Percentiles rank a stretch among this genome's conserved stretches.
These are phyloP conservation scores for Sepiola atlantica DNA, from an alignment of 2,888 invertebrate species.

Conservation along the genomic window DNA sequence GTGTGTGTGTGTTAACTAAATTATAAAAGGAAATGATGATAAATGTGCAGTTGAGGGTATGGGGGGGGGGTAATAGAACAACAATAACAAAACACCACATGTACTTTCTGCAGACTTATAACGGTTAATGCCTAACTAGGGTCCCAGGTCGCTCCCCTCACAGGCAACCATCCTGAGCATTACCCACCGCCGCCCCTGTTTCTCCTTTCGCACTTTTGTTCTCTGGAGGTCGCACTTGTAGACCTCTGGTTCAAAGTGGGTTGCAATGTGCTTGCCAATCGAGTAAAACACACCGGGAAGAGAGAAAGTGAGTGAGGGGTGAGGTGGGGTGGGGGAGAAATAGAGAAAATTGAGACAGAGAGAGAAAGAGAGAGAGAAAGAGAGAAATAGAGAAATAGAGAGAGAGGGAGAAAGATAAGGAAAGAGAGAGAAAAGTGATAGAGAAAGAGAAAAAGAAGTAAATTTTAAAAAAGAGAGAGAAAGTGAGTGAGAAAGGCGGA, in stretches of 20 bases:
- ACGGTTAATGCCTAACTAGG: background rate
- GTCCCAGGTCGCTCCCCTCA: too few species aligned
- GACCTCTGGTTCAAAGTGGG: slow-evolving; percentile 32
- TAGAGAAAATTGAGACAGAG: too few species aligned
- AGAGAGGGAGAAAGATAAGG: too few species aligned
- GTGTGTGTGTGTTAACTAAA: background rate
- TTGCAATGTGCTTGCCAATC: background rate
- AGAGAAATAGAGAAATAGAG: too few species aligned
- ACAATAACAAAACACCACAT: background rate
- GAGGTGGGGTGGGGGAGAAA: too few species aligned
- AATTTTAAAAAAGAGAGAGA: too few species aligned
- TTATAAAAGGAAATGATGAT: background rate
- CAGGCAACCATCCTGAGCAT: too few species aligned
- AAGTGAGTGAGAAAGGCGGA: too few species aligned
- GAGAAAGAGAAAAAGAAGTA: too few species aligned
- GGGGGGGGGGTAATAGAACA: background rate
- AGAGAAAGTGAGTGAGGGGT: too few species aligned
- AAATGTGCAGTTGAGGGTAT: background rate
- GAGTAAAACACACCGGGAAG: background rate
- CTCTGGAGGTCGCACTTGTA: background rate
- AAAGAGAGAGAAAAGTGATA: too few species aligned
- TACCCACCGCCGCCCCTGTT: background rate
- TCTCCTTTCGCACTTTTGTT: background rate
- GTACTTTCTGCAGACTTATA: background rate
- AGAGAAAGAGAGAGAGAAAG: too few species aligned